These are phyloP conservation scores for Spicauda simplicius DNA, from an alignment of 2,888 invertebrate species.

Conservation along the genomic window DNA sequence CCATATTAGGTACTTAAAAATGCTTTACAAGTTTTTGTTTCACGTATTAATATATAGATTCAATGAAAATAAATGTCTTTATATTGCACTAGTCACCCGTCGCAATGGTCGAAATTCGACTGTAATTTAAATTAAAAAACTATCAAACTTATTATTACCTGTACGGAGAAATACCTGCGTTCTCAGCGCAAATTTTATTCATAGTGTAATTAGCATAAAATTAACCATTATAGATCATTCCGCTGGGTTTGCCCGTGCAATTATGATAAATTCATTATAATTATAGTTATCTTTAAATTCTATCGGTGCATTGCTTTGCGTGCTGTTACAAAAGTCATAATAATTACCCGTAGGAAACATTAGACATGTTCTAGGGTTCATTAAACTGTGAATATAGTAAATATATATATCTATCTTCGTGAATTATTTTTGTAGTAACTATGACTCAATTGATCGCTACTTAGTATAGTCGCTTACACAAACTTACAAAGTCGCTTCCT, in stretches of 20 bases:
- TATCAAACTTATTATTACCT: slow-evolving; percentile 19
- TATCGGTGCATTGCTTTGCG: slow-evolving; percentile 22
- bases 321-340: slow-evolving; percentile 9
- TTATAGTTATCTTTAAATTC: slow-evolving; percentile 34
- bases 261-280: slow-evolving; percentile 31
- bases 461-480: too few species aligned
- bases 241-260: slow-evolving; percentile 30
- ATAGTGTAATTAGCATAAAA: slow-evolving; percentile 37
- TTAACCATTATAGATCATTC: slow-evolving; percentile 35
- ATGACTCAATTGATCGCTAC: too few species aligned
- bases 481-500: too few species aligned
- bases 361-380: background rate
- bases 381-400: background rate
- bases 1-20: too few species aligned
- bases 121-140: slow-evolving; percentile 1
- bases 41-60: too few species aligned
- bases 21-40: too few species aligned
- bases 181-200: slow-evolving; percentile 36
- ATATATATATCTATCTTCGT: too few species aligned
- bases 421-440: too few species aligned
- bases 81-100: too few species aligned
- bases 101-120: too few species aligned
- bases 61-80: too few species aligned
- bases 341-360: background rate
- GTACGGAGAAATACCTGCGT: slow-evolving; percentile 21